Evolutionary conservation across 1,140 invertebrate species (phyloP).

Genomic region (Drosophila bocki): DNA sequence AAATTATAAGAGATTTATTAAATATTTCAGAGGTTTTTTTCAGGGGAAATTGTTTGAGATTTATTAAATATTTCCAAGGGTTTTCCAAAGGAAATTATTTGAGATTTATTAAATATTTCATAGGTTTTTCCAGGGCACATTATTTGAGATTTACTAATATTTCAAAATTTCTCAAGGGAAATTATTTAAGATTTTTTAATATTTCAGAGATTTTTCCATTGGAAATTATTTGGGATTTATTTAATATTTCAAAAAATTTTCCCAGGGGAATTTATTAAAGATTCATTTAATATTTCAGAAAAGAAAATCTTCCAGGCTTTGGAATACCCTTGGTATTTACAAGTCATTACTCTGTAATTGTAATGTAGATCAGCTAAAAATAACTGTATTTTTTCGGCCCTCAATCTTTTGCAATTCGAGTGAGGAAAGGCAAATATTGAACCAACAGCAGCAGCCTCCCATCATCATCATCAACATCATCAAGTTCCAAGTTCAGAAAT

Average conservation of each 20-base stretch:
- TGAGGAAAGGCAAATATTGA: constrained; percentile 26
- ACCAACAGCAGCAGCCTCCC: constrained; percentile 10
- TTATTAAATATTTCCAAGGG: neutral
- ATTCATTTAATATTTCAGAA: no score
- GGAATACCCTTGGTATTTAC: neutral
- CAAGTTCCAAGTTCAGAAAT: constrained; percentile 53
- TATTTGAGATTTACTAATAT: neutral
- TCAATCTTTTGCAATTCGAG: constrained; percentile 24
- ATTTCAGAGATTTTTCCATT: no score
- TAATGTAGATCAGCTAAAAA: constrained; percentile 28
- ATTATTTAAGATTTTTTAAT: no score
- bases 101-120: no score
- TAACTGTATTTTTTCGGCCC: constrained; percentile 23
- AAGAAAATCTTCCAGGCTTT: no score
- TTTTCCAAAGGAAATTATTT: neutral
- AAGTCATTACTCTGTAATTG: constrained; percentile 3
- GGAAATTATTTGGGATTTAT: no score
- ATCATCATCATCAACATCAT: neutral
- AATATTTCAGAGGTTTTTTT: no score
- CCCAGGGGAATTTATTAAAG: no score
- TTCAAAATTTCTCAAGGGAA: no score
- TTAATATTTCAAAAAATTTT: no score
- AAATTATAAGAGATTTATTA: neutral
- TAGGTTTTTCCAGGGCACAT: neutral
- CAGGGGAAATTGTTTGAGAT: neutral